phyloP scores from a whole-genome alignment of 1,140 invertebrate species.

The Saxidomus purpurata region DNA sequence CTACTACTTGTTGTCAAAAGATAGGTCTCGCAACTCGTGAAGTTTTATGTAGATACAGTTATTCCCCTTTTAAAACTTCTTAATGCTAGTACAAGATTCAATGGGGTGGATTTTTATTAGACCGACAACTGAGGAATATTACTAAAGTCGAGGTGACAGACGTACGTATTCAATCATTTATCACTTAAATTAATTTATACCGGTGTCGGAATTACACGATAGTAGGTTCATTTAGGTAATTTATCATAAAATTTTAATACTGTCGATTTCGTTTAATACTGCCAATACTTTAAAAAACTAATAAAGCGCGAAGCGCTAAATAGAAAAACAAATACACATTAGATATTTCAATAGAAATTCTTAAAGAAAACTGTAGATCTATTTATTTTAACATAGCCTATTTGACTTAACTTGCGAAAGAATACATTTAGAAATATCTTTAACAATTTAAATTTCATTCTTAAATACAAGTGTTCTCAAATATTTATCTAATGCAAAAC shows the following conservation, averaged over 20 bases:
- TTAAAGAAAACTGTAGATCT: background rate
- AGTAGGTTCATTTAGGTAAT: background rate
- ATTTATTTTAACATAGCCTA: background rate
- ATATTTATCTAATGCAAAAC: background rate
- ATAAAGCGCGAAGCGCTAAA: background rate
- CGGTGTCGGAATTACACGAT: background rate
- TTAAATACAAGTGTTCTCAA: background rate
- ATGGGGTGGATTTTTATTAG: too few relatives aligned
- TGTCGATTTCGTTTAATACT: too few relatives aligned
- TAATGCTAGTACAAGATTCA: too few relatives aligned
- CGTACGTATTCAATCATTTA: background rate
- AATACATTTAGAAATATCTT: background rate
- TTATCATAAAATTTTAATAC: background rate
- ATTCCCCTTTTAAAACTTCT: too few relatives aligned
- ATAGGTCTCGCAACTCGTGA: too few relatives aligned
- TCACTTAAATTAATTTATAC: background rate
- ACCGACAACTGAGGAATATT: too few relatives aligned
- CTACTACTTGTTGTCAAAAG: too few relatives aligned
- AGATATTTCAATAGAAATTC: too few relatives aligned
- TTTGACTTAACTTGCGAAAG: background rate
- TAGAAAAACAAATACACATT: too few relatives aligned
- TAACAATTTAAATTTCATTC: background rate
- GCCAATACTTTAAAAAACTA: background rate
- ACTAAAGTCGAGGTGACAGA: too few relatives aligned
- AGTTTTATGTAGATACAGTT: too few relatives aligned